Evolutionary conservation across 2,113 vertebrate genomes (phyloP), one percentile per base, ranked within the genome.

Genomic region (Cyanocitta stelleri): DNA sequence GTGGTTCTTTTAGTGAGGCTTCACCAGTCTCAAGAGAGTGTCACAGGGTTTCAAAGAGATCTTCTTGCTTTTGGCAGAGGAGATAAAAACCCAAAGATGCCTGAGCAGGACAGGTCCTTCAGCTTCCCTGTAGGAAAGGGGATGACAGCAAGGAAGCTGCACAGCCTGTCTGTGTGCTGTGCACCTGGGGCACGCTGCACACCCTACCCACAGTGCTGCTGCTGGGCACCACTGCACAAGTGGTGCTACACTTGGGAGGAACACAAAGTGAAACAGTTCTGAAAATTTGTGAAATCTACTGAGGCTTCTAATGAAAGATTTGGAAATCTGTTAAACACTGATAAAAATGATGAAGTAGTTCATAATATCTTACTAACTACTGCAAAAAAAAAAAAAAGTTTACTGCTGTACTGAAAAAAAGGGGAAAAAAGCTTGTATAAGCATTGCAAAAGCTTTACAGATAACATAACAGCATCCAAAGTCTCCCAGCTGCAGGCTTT

Each of bases 181-280:
- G 64, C 48, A 49, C 37, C 52, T 23, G 27, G 23, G 30, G 43
- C 56, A 59, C 5, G 6, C 35, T 68, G 44, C 23, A 16, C 1
- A 23, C 7, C 39, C 43, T 9, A 7, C 39, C 43, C 0, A 1
- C 0, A 0, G 19, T 12, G 67, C 35, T 62, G 44, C 69, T 72
- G 75, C 83, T 79, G 17, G 33, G n/a, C 68, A 33, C 21, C 33
- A 16, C 62, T 46, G n/a, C 71, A 67, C 33, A 29, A 43, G 22
- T 0, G 0, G 32, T 35, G 69, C 32, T 58, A 33, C 32, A 4
- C 33, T 67, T 43, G 33, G 7, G 27, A 67, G 43, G 41, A 54
- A 66, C 7, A 64, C 32, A 35, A 39, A 87, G 16, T 27, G 26
- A 75, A 62, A 49, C 37, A 17, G 9, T 62, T 54, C 26, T n/a